Percentiles rank a stretch among this genome's conserved stretches.
phyloP scores from a whole-genome alignment of 2,797 vertebrate genomes.

The Crenichthys baileyi region DNA sequence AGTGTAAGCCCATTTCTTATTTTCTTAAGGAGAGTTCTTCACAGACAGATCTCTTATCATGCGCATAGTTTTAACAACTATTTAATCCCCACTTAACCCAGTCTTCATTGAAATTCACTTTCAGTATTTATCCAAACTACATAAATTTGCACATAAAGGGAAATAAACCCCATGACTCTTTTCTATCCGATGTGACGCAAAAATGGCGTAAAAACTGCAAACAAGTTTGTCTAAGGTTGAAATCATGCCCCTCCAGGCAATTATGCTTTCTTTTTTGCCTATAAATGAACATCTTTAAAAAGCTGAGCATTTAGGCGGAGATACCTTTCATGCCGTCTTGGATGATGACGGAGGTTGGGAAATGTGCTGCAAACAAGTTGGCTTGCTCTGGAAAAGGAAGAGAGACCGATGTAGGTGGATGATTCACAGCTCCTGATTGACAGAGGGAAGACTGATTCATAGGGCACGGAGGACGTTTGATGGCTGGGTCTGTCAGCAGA shows the following conservation, averaged over 20 bases:
- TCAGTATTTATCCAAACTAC: not conserved
- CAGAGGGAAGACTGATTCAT: conserved; percentile 55
- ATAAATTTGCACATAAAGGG: not conserved
- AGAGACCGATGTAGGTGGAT: conserved; percentile 50
- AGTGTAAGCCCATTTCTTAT: not conserved
- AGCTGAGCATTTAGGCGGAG: conserved; percentile 23
- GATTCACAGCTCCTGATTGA: conserved; percentile 61
- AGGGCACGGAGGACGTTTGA: conserved; percentile 29
- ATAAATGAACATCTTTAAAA: conserved; percentile 29
- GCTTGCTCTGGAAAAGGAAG: conserved; percentile 22
- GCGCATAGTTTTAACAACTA: not conserved
- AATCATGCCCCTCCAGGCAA: not conserved
- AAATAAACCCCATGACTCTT: too few species aligned
- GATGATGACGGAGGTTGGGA: conserved; percentile 42
- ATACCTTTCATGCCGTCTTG: conserved; percentile 21
- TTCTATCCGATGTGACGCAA: not conserved
- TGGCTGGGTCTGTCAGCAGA: conserved; percentile 41
- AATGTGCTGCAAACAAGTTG: conserved; percentile 35
- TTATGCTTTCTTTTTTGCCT: not conserved
- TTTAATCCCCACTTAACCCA: not conserved
- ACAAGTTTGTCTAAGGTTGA: not conserved
- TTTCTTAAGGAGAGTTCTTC: not conserved
- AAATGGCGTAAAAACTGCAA: not conserved
- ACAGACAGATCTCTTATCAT: not conserved
- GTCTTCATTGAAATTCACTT: not conserved